Percentiles rank a stretch among this genome's conserved stretches.
These are phyloP conservation scores for Osmerus mordax DNA, from an alignment of 2,113 vertebrate species.

Conservation along the genomic window DNA sequence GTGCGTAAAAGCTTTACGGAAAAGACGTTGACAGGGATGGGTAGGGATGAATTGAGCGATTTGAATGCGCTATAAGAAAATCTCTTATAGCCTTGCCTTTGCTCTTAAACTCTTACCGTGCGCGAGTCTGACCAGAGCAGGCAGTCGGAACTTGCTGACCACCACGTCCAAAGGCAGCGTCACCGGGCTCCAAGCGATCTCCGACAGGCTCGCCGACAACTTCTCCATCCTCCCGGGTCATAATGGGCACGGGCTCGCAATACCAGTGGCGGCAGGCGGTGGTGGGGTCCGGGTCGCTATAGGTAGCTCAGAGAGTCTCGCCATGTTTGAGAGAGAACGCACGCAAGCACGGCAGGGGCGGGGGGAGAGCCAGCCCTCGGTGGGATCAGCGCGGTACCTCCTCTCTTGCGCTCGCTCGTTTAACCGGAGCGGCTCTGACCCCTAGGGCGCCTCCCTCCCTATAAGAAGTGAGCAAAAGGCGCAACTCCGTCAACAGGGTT, in stretches of 20 bases:
- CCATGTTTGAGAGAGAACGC: conserved; percentile 59
- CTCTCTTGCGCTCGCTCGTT: conserved; percentile 3
- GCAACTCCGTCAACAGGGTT: not conserved
- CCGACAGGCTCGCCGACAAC: conserved; percentile 83
- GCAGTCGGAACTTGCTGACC: conserved; percentile 89
- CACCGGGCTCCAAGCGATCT: conserved; percentile 87
- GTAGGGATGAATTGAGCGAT: no score
- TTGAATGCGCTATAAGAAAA: no score
- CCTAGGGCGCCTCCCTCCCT: not conserved
- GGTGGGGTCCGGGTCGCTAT: conserved; percentile 4
- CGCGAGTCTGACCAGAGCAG: conserved; percentile 83
- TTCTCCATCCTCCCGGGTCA: conserved; percentile 84
- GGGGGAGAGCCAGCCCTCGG: not conserved
- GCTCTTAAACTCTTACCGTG: conserved; percentile 73
- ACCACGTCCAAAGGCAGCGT: conserved; percentile 87
- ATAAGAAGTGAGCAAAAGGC: not conserved
- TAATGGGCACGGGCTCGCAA: conserved; percentile 43
- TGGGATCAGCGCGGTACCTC: conserved; percentile 6
- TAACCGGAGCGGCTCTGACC: not conserved
- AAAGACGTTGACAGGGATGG: no score
- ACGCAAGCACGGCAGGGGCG: conserved; percentile 4
- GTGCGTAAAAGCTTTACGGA: no score
- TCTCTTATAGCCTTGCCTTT: no score
- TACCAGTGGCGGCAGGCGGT: conserved; percentile 39
- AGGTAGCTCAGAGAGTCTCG: conserved; percentile 52